Base-by-base conservation (phyloP, 2,797 vertebrate species). In the Tapirus indicus region DNA sequence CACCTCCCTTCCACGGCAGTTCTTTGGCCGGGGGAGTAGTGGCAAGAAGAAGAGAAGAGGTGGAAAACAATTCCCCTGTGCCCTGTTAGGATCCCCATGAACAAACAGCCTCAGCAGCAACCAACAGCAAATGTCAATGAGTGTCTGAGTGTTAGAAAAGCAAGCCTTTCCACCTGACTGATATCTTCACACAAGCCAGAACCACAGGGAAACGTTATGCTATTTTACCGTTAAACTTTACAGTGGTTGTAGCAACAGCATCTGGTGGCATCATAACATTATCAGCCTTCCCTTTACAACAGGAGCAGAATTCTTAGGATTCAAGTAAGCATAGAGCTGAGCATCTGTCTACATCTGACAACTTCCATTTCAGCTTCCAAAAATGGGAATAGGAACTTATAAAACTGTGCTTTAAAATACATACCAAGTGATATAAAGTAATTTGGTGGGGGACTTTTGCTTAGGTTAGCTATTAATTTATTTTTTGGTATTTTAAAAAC, bases 401-500 rank as follows among this genome's bases (percentile, higher is more conserved):
- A 79, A 92, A 95, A 93, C 2, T 77, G 23, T 77, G 23, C 32
- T 91, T 68, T 92, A 89, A 93, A 96, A 88, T 44, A 87, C 14
- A 94, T 89, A 92, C 16, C 84, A 83, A 91, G 23, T 68, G 18
- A 66, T 69, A 54, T 62, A 20, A 95, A 79, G 60, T 64, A 88
- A 93, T 89, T 89, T 89, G 54, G n/a, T 68, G 27, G 21, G 12
- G 12, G 12, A 79, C 27, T 74, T 47, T 58, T 94, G 49, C 10
- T 95, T 78, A 64, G 86, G 35, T 93, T 66, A 92, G 62, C 79
- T 88, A 79, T n/a, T 72, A 27, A 64, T 60, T 82, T 89, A 85
- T 13, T 64, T 89, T 96, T 75, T 88, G 21, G 2, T 92, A 97
- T 84, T 95, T 92, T 94, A 96, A 90, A 92, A 89, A 88, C 7